phyloP scores from a whole-genome alignment of 2,888 invertebrate genomes.

The Drosophila colorata region DNA sequence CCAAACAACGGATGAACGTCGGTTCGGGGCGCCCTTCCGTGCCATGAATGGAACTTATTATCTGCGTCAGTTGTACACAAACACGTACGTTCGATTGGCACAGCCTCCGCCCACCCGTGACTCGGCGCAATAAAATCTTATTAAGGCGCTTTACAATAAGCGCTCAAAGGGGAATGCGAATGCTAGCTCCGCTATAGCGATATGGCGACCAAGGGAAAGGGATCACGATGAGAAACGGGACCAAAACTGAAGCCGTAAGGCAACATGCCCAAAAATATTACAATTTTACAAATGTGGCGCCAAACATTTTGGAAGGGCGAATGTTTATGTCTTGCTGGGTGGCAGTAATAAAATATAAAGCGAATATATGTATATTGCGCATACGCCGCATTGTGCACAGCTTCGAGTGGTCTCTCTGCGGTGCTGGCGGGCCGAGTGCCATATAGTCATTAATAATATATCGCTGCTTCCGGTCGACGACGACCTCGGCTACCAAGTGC shows the following conservation, averaged over 20 bases:
- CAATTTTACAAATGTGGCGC: slow-evolving; percentile 51
- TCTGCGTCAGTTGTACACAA: slow-evolving; percentile 71
- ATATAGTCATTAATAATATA: slow-evolving; percentile 73
- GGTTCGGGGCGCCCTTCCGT: slow-evolving; percentile 1
- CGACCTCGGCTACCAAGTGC: slow-evolving; percentile 60
- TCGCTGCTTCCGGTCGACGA: slow-evolving; percentile 52
- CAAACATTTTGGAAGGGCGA: slow-evolving; percentile 21
- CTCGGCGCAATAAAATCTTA: slow-evolving; percentile 81
- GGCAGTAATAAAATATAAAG: slow-evolving; percentile 65
- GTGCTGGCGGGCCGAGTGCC: slow-evolving; percentile 17
- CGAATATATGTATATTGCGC: slow-evolving; percentile 62
- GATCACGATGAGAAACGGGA: slow-evolving; percentile 18
- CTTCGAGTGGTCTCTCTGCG: slow-evolving; percentile 9
- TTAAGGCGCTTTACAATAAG: slow-evolving; percentile 74
- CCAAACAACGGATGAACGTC: slow-evolving; percentile 29
- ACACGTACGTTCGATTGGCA: slow-evolving; percentile 61
- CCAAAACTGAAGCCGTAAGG: slow-evolving; percentile 14
- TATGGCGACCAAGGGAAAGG: not conserved
- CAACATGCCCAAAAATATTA: slow-evolving; percentile 21
- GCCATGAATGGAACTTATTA: slow-evolving; percentile 69
- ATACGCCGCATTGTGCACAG: slow-evolving; percentile 64
- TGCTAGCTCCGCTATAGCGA: not conserved
- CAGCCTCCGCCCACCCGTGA: slow-evolving; percentile 62
- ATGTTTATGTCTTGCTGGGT: slow-evolving; percentile 44
- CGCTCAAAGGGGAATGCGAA: slow-evolving; percentile 57